Evolutionary conservation across 2,113 vertebrate genomes (phyloP).

Genomic region (Rhynchomys soricoides): DNA sequence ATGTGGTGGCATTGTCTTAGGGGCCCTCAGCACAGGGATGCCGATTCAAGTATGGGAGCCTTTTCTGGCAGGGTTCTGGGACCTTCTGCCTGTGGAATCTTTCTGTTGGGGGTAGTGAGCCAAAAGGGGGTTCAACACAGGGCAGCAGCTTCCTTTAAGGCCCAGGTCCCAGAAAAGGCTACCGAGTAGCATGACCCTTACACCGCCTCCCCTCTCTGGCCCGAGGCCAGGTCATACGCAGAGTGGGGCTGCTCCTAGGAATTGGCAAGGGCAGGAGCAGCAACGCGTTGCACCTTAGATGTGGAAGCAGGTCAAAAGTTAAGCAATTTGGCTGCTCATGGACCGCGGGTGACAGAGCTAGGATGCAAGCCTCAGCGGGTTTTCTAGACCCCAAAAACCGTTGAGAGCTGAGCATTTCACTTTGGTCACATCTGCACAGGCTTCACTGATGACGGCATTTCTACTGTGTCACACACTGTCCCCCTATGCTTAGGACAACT

Average conservation of each 20-base stretch:
- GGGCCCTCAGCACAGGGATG: neutral
- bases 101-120: neutral
- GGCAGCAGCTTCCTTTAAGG: neutral
- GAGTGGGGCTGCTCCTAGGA: neutral
- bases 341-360: neutral
- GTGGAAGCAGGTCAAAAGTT: neutral
- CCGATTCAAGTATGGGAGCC: neutral
- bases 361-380: neutral
- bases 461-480: neutral
- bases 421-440: neutral
- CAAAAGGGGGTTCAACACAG: neutral
- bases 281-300: neutral
- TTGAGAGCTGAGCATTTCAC: neutral
- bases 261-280: neutral
- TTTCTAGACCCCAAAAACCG: neutral
- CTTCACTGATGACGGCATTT: neutral
- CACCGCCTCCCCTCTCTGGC: too few species aligned
- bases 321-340: neutral
- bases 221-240: neutral
- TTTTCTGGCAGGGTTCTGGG: neutral
- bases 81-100: neutral
- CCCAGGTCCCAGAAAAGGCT: neutral
- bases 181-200: neutral
- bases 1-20: rapidly evolving
- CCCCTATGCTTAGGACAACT: neutral